phyloP scores from a whole-genome alignment of 2,797 vertebrate genomes.

The Crocidura indochinensis region DNA sequence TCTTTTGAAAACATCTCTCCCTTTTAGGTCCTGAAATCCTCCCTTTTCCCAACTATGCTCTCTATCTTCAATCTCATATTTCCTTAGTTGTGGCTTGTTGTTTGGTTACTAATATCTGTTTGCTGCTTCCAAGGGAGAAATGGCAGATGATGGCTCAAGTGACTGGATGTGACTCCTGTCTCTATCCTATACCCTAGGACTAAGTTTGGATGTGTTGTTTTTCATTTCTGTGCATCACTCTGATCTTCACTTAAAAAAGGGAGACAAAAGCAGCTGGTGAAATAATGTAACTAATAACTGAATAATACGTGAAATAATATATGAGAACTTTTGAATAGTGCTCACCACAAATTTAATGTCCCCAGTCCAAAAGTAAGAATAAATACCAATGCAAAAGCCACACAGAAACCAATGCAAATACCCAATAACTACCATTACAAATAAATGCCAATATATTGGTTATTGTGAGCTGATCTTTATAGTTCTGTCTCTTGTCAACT shows the following conservation, averaged over 20 bases:
- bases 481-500: not conserved
- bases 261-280: too few relatives aligned
- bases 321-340: not conserved
- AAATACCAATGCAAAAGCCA: not conserved
- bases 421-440: too few relatives aligned
- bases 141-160: not conserved
- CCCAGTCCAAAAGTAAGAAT: not conserved
- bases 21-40: slow-evolving; percentile 31
- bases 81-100: slow-evolving; percentile 28
- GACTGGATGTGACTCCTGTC: slow-evolving; percentile 5
- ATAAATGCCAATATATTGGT: not conserved
- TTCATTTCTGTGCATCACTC: slow-evolving; percentile 39
- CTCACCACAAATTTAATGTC: not conserved
- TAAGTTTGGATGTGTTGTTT: slow-evolving; percentile 34
- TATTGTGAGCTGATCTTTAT: not conserved
- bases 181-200: not conserved
- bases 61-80: not conserved
- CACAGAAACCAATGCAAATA: too few relatives aligned
- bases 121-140: slow-evolving; percentile 31
- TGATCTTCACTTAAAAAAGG: not conserved
- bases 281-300: too few relatives aligned
- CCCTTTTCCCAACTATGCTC: not conserved
- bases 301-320: not conserved
- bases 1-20: not conserved
- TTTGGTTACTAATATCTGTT: not conserved